Evolutionary conservation across 2,888 invertebrate species (phyloP).

Genomic region (Heliconius sara): DNA sequence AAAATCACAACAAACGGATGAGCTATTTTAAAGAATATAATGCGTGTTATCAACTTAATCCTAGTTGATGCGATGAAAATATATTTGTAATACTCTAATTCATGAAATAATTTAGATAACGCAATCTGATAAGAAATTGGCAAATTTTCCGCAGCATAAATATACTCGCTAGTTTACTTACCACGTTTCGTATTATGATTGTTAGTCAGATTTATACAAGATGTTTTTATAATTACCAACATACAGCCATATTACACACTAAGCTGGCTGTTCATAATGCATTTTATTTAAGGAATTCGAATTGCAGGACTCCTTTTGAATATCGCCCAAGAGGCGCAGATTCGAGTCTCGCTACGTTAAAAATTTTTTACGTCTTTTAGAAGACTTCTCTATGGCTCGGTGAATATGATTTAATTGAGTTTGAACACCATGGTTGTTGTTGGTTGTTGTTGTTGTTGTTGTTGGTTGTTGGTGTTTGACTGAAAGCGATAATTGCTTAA

Average conservation of each 20-base stretch:
- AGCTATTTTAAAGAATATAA: conserved; percentile 17
- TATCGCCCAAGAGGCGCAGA: neutral
- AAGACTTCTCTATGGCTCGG: neutral
- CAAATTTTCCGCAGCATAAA: neutral
- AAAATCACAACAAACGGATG: neutral
- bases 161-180: neutral
- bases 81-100: conserved; percentile 12
- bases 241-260: neutral
- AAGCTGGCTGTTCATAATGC: neutral
- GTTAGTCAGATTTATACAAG: neutral
- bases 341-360: neutral
- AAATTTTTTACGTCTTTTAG: neutral
- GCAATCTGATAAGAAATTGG: neutral
- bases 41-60: conserved; percentile 1
- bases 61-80: conserved; percentile 8
- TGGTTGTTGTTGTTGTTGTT: too few species aligned
- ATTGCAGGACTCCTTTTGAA: too few species aligned
- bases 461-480: too few species aligned
- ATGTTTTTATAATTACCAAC: too few species aligned
- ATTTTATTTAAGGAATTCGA: too few species aligned
- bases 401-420: neutral
- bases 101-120: conserved; percentile 17
- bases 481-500: too few species aligned
- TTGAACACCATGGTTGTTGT: too few species aligned
- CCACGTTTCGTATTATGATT: neutral